phyloP scores from a whole-genome alignment of 2,113 vertebrate genomes.

The Scomber japonicus region DNA sequence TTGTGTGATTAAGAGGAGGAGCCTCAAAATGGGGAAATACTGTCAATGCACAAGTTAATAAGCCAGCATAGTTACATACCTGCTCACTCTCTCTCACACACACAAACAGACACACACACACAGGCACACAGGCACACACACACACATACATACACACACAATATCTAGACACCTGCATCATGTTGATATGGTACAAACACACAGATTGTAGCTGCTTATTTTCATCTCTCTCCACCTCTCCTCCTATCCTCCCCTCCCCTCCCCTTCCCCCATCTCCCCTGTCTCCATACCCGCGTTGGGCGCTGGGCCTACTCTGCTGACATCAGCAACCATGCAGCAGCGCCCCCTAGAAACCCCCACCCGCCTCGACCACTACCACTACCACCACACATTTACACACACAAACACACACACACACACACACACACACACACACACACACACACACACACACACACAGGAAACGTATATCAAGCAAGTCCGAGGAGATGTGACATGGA shows the following conservation, averaged over 20 bases:
- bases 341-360: slow-evolving; percentile 66
- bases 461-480: slow-evolving; percentile 56
- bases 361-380: slow-evolving; percentile 3
- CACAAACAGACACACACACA: slow-evolving; percentile 27
- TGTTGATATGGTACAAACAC: slow-evolving; percentile 61
- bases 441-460: neutral
- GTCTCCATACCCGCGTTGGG: slow-evolving; percentile 45
- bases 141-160: slow-evolving; percentile 1
- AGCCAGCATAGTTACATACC: slow-evolving; percentile 11
- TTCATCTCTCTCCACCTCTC: slow-evolving; percentile 48
- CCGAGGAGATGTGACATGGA: slow-evolving; percentile 46
- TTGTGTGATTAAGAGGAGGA: slow-evolving; percentile 51
- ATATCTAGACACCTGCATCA: slow-evolving; percentile 68
- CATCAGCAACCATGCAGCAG: slow-evolving; percentile 83
- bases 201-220: slow-evolving; percentile 44
- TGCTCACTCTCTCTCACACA: neutral
- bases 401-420: slow-evolving; percentile 20
- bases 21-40: slow-evolving; percentile 29
- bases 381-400: slow-evolving; percentile 6
- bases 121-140: slow-evolving; percentile 1
- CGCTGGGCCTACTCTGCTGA: slow-evolving; percentile 79
- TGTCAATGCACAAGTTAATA: slow-evolving; percentile 34
- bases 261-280: slow-evolving; percentile 29
- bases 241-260: slow-evolving; percentile 22
- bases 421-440: slow-evolving; percentile 24